Conservation (phyloP, 1,140 invertebrate species). For the Philopotamus ludificatus region DNA sequence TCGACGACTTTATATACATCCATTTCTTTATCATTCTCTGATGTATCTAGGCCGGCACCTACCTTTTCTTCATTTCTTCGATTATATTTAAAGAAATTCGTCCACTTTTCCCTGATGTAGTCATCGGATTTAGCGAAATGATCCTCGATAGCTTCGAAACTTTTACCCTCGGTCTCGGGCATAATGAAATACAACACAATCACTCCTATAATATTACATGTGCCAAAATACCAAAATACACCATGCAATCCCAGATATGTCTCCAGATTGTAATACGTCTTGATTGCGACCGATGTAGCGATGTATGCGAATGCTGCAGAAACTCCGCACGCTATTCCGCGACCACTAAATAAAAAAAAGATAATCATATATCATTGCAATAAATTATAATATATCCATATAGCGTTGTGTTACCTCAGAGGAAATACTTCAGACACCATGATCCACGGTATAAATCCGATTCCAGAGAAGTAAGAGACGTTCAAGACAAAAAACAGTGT, state of each 20-base stretch:
- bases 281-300: slow-evolving; percentile 62
- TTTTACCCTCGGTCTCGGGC: slow-evolving; percentile 80
- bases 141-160: slow-evolving; percentile 70
- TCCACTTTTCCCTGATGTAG: too few species aligned
- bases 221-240: slow-evolving; percentile 63
- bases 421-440: slow-evolving; percentile 55
- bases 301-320: slow-evolving; percentile 61
- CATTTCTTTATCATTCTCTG: too few species aligned
- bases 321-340: slow-evolving; percentile 59
- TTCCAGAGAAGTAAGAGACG: slow-evolving; percentile 31
- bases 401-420: slow-evolving; percentile 30
- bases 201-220: slow-evolving; percentile 59
- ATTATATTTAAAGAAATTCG: too few species aligned
- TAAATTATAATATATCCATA: slow-evolving; percentile 2
- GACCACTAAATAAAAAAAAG: slow-evolving; percentile 48
- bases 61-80: too few species aligned
- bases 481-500: slow-evolving; percentile 31
- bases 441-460: slow-evolving; percentile 51
- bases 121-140: too few species aligned
- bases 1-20: too few species aligned
- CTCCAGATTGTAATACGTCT: slow-evolving; percentile 60
- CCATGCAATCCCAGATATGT: slow-evolving; percentile 55
- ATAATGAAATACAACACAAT: slow-evolving; percentile 64
- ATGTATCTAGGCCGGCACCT: too few species aligned
- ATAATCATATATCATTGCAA: slow-evolving; percentile 6